phyloP scores from a whole-genome alignment of 2,113 vertebrate species.

The Calyptomena viridis region DNA sequence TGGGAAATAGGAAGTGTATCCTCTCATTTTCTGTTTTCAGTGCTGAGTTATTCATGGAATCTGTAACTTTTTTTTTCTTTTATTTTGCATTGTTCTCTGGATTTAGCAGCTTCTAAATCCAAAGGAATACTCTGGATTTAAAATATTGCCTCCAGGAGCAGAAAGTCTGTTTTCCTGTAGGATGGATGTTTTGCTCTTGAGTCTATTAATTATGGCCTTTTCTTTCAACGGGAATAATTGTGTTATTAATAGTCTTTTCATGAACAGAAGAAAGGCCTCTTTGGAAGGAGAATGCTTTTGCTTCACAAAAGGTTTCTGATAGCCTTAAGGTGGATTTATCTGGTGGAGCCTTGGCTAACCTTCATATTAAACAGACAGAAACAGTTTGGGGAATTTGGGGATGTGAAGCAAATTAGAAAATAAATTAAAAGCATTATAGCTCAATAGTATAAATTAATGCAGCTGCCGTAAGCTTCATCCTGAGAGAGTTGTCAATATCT shows the following conservation, averaged over 20 bases:
- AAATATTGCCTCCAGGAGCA: constrained; percentile 17
- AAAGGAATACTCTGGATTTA: constrained; percentile 49
- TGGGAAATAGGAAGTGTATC: constrained; percentile 13
- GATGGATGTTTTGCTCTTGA: constrained; percentile 34
- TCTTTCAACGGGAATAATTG: constrained; percentile 69
- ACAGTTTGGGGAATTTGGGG: constrained; percentile 66
- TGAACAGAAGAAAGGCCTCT: constrained; percentile 69
- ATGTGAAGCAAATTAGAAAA: constrained; percentile 71
- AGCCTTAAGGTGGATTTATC: constrained; percentile 73
- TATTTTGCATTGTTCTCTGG: constrained; percentile 1
- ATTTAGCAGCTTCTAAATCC: constrained; percentile 36
- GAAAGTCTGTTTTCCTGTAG: constrained; percentile 12
- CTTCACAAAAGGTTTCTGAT: constrained; percentile 70
- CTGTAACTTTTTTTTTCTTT: neutral
- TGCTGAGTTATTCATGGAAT: constrained; percentile 27
- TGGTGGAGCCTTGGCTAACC: constrained; percentile 62
- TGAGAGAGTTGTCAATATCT: constrained; percentile 70
- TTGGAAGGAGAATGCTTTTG: constrained; percentile 59
- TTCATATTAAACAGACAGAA: constrained; percentile 64
- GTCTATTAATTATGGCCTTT: constrained; percentile 70
- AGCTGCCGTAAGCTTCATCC: constrained; percentile 56
- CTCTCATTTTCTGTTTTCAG: constrained; percentile 35
- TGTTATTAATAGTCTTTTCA: constrained; percentile 73
- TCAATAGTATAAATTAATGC: constrained; percentile 68
- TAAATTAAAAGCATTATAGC: constrained; percentile 71